Base-by-base conservation (phyloP, 2,888 invertebrate species). In the Amphiduros pacificus region DNA sequence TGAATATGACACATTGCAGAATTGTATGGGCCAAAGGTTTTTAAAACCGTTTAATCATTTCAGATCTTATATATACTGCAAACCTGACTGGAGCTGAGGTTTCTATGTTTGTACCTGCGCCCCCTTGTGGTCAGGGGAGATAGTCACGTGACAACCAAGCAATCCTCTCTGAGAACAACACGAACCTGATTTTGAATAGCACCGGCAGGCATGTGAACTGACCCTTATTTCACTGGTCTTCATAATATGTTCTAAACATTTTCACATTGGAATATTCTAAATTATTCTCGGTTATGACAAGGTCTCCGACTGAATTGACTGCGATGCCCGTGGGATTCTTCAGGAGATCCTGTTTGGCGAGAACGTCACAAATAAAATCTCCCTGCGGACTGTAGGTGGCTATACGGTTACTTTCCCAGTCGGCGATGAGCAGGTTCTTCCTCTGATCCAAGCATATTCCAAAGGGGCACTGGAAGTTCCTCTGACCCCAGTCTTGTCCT, bases 391-490 rank as follows among this genome's bases (percentile, higher is more conserved):
- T 28, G 26, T 56, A 60, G 17, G 49, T 14, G 17, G 29, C 40
- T 17, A 66, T 48, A 5, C 50, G 36, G 48, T 64, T 60, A 40
- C 32, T 60, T 5, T 55, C 57, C 32, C 62, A 41, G 55, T 68
- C 68, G 17, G 60, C 60, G 2, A 66, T 62, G 17, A 64, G 50
- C 11, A 66, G 54, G 26, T 66, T 54, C 11, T 56, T 57, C n/a
- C 48, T 28, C n/a, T 52, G 29, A 28, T 66, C 68, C 5, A 41
- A 4, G 17, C 55, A 49, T 9, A 68, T 51, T 20, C 68, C 66
- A 59, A 62, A 66, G 0, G 68, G 68, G 58, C 68, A 58, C 31
- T 60, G 57, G 52, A 68, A 66, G 55, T 65, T 58, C 20, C 64
- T 29, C 50, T 63, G 54, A 9, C 64, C 64, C 52, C 60, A 61